Evolutionary conservation across 2,888 invertebrate genomes (phyloP), one percentile per base, ranked within the genome.

Genomic region (Drosophila prolongata): DNA sequence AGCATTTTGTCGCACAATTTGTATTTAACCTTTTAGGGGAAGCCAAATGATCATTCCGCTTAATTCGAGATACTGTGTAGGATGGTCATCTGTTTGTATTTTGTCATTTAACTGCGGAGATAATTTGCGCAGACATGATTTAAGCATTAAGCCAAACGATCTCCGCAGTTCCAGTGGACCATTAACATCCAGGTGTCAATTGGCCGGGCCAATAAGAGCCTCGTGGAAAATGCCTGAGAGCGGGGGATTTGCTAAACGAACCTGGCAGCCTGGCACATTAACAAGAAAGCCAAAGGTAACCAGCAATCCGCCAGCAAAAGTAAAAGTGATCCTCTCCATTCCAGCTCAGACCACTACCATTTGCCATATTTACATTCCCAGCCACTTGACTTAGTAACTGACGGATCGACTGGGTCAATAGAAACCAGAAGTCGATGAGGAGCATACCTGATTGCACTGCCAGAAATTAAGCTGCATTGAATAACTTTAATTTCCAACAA

Each of bases 171-270:
- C 40, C 44, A 57, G 27, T 40, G 47, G 52, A 56, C 82, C 82
- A 87, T 85, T 85, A 89, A 76, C 89, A 82, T 68, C 57, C 69
- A 87, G 86, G 89, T 85, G 89, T 80, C 80, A 85, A 85, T 89
- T 87, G 73, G 77, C 75, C 75, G 66, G 72, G 71, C 62, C 74
- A 87, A 76, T 66, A 84, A 70, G 61, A 78, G 62, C 57, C 50
- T 44, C 49, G 14, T 19, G 38, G 35, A 57, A 53, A 46, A 43
- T 37, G 34, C 46, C 46, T 13, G 42, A 9, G 35, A 9, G 44
- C 10, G 11, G 9, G 19, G 27, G 27, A 27, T 44, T 55, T 52
- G 60, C 55, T 53, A 55, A 58, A 13, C 78, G 70, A 78, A 73
- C 24, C 24, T 76, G 81, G 65, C 87, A 79, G 78, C 80, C 79